Base-by-base conservation (phyloP, 2,113 vertebrate genomes). In the Rhinopithecus roxellana region DNA sequence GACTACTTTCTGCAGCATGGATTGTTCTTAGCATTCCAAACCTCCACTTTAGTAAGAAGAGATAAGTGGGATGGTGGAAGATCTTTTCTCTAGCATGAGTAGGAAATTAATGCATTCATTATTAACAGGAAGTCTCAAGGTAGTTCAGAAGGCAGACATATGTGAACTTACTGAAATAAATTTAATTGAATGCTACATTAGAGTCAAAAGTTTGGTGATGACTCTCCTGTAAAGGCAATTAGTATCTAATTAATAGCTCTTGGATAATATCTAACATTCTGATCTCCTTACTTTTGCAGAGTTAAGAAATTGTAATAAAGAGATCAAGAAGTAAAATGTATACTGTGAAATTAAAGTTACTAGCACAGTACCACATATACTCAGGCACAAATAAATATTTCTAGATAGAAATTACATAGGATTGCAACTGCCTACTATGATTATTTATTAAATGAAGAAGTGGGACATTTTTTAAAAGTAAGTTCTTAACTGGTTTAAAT, bases 371-470 rank as follows among this genome's bases (percentile, higher is more conserved):
- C 20, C 7, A 32, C 23, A 67, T 40, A 85, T 14, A 7, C 17
- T 5, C 7, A 75, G 32, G 23, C 35, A 91, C 30, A 72, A 88
- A 64, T 87, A 61, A 78, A 89, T 82, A 87, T 95, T 88, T 90
- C 43, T 81, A 45, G 3, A 16, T 59, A 77, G 38, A 38, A 86
- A 67, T 59, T 90, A 59, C 17, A 83, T 91, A 90, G 40, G 11
- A 70, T 12, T 77, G 13, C 70, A 38, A 70, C 38, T 75, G 20
- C 5, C 6, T 93, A 82, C 93, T 82, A 75, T 59, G 61, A 12
- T 72, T 89, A 50, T 86, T 61, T 97, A 81, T 90, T 97, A 75
- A 94, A 90, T 83, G 69, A 74, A 12, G 2, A 12, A 96, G 11
- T 67, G 27, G 0, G 81, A 97, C 80, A 30, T 64, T 64, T 32